Percentiles rank a stretch among this genome's conserved stretches.
Conservation (phyloP, 1,140 invertebrate species). For the Hyles euphorbiae region DNA sequence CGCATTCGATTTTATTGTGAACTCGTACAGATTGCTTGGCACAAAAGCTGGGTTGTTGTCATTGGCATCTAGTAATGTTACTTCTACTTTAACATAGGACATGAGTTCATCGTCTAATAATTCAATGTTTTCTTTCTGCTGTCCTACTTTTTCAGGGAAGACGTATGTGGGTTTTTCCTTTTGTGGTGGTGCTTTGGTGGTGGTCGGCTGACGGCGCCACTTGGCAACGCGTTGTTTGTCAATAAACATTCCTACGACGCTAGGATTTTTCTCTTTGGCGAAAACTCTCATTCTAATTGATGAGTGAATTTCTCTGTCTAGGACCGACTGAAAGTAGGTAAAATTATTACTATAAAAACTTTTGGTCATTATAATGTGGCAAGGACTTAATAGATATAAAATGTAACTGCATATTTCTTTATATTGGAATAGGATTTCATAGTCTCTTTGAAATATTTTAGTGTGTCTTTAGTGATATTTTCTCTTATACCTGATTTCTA, state of each 20-base stretch:
- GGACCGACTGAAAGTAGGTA: conserved; percentile 76
- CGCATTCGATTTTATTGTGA: conserved; percentile 81
- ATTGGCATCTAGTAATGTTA: conserved; percentile 89
- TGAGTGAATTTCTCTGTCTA: conserved; percentile 86
- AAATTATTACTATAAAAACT: background rate
- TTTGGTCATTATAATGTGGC: background rate
- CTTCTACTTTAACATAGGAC: conserved; percentile 85
- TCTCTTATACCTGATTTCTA: conserved; percentile 75
- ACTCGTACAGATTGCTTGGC: conserved; percentile 87
- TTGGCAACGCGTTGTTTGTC: conserved; percentile 60
- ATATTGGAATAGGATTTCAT: too few species aligned
- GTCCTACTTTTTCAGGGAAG: conserved; percentile 68
- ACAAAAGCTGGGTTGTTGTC: conserved; percentile 91
- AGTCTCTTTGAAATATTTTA: background rate
- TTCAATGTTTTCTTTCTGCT: conserved; percentile 60
- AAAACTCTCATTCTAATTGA: conserved; percentile 83
- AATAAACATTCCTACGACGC: conserved; percentile 71
- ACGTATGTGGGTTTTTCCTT: conserved; percentile 70
- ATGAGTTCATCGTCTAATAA: conserved; percentile 63
- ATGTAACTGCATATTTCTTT: background rate
- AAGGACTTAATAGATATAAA: background rate
- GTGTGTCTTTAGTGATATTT: background rate
- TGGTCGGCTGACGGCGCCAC: conserved; percentile 44
- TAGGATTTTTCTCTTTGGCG: conserved; percentile 84
- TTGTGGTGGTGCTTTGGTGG: conserved; percentile 20